These are phyloP conservation scores for Cinclus mexicanus DNA, from an alignment of 2,113 vertebrate genomes.

Conservation along the genomic window DNA sequence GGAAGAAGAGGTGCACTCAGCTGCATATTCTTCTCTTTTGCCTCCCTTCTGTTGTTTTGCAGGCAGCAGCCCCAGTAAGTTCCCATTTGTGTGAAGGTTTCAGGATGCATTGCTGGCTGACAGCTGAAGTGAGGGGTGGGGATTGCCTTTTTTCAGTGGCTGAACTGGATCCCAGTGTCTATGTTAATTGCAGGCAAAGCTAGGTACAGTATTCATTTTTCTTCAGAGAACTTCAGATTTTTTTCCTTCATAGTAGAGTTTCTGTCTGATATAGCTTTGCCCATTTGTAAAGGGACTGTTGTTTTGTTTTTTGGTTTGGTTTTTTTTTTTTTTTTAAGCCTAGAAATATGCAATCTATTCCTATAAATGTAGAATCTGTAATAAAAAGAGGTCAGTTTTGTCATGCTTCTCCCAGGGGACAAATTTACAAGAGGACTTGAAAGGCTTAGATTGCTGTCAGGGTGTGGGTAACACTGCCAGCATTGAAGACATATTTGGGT, in stretches of 20 bases:
- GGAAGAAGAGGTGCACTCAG: background rate
- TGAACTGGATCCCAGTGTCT: background rate
- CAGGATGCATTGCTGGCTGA: background rate
- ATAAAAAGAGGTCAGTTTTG: background rate
- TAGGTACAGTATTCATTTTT: background rate
- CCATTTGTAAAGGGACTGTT: background rate
- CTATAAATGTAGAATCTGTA: background rate
- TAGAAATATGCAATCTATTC: background rate
- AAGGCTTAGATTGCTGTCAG: background rate
- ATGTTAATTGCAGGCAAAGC: background rate
- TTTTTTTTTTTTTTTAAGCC: background rate
- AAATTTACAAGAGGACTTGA: background rate
- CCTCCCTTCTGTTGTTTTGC: background rate
- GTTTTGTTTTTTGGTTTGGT: background rate
- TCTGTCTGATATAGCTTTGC: background rate
- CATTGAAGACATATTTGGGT: background rate
- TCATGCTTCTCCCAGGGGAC: background rate
- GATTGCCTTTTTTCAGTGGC: background rate
- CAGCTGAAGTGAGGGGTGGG: background rate
- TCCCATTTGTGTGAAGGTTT: background rate
- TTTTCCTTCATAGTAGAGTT: background rate
- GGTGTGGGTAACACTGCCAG: background rate
- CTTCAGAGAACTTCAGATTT: background rate
- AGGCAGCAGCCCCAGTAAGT: background rate
- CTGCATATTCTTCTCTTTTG: background rate